Percentiles rank a stretch among this genome's conserved stretches.
Evolutionary conservation across 1,140 invertebrate species (phyloP).

Genomic region (Drosophila seguyi): DNA sequence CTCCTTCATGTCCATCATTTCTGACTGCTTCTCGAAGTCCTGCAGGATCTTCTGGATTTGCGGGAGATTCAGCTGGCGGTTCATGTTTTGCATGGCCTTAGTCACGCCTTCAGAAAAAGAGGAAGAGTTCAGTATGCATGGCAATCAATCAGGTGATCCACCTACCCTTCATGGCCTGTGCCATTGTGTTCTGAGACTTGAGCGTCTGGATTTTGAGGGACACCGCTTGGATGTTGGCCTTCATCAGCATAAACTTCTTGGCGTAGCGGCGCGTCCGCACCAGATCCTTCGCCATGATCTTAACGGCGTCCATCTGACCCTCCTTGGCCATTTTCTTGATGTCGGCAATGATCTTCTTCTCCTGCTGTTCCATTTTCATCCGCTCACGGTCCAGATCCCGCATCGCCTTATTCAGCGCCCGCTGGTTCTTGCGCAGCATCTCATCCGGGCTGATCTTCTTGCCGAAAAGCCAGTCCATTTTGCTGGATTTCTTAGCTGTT

Average conservation of each 20-base stretch:
- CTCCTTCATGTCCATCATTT: conserved; percentile 99
- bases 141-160: conserved; percentile 19
- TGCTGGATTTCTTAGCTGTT: conserved; percentile 27
- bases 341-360: conserved; percentile 99
- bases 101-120: conserved; percentile 91
- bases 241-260: conserved; percentile 99
- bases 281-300: conserved; percentile 99
- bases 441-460: conserved; percentile 98
- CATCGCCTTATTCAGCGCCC: conserved; percentile 99
- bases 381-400: conserved; percentile 97
- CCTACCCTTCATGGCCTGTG: conserved; percentile 97
- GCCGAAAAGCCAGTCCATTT: conserved; percentile 99
- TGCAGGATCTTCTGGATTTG: conserved; percentile 99
- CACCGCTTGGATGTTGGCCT: conserved; percentile 99
- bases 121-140: not conserved
- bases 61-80: conserved; percentile 98
- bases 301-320: conserved; percentile 99
- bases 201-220: conserved; percentile 99
- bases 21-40: conserved; percentile 99
- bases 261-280: conserved; percentile 97
- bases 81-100: conserved; percentile 99
- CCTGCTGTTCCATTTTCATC: conserved; percentile 98
- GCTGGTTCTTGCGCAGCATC: conserved; percentile 98
- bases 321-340: conserved; percentile 99
- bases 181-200: conserved; percentile 99